Evolutionary conservation across 2,888 invertebrate species (phyloP).

Genomic region (Cheilosia soror): DNA sequence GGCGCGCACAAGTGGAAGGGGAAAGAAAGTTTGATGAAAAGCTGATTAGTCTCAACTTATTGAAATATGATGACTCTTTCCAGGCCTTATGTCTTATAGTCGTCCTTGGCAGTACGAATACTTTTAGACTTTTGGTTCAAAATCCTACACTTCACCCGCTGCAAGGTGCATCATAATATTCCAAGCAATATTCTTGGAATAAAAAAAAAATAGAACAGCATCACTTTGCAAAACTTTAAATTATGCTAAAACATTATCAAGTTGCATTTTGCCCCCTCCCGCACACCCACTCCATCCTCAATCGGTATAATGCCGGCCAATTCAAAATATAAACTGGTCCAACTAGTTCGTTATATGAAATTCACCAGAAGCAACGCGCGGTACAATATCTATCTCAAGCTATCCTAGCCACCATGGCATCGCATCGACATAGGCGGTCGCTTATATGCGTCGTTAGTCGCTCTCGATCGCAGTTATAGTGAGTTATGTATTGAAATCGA

Average conservation of each 20-base stretch:
- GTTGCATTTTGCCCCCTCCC: not conserved
- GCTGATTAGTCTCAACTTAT: too few species aligned
- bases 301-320: conserved; percentile 34
- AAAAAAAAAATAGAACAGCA: conserved; percentile 20
- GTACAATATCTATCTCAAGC: conserved; percentile 50
- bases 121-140: too few species aligned
- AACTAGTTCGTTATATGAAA: conserved; percentile 74
- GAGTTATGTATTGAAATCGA: conserved; percentile 75
- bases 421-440: conserved; percentile 74
- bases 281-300: conserved; percentile 25
- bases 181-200: not conserved
- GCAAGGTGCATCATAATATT: conserved; percentile 9
- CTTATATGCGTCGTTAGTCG: conserved; percentile 67
- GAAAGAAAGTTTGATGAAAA: too few species aligned
- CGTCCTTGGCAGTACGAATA: too few species aligned
- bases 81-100: too few species aligned
- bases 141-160: too few species aligned
- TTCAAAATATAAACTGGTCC: conserved; percentile 66
- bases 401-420: conserved; percentile 72
- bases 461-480: conserved; percentile 63
- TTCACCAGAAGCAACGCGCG: conserved; percentile 56
- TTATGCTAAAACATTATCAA: conserved; percentile 51
- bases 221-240: conserved; percentile 21
- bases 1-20: too few species aligned
- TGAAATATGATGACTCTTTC: too few species aligned